A percentile compares a stretch with the other conserved stretches of the same genome.
These are phyloP conservation scores for Pao palembangensis DNA, from an alignment of 2,113 vertebrate species.

Conservation along the genomic window DNA sequence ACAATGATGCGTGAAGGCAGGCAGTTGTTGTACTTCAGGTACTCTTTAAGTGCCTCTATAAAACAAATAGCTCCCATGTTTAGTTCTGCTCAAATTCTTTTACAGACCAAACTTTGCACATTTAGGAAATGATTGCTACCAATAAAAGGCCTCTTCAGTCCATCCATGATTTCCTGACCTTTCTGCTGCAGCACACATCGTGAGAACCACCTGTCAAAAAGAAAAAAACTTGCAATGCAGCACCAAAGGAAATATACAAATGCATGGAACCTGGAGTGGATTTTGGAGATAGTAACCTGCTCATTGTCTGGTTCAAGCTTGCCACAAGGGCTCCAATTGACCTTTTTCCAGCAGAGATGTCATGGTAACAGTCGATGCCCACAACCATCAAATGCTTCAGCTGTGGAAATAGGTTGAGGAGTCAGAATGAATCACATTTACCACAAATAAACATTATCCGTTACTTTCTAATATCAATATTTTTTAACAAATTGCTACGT, in stretches of 20 bases:
- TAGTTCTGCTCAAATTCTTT: not conserved
- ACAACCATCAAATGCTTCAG: conserved; percentile 92
- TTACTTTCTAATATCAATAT: not conserved
- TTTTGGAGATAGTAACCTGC: conserved; percentile 71
- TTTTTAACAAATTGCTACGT: not conserved
- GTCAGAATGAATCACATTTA: not conserved
- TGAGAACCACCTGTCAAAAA: conserved; percentile 85
- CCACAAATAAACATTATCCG: not conserved
- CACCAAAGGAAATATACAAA: not conserved
- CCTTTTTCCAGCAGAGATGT: conserved; percentile 78
- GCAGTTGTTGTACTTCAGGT: conserved; percentile 78
- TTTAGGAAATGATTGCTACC: conserved; percentile 52
- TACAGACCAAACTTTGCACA: not conserved
- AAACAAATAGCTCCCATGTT: conserved; percentile 4
- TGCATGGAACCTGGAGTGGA: not conserved
- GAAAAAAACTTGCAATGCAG: no score
- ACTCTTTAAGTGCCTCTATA: conserved; percentile 82
- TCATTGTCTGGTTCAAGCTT: conserved; percentile 87
- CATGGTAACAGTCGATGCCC: conserved; percentile 95
- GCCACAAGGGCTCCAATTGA: conserved; percentile 91
- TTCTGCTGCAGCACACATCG: conserved; percentile 85
- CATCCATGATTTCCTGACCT: conserved; percentile 92
- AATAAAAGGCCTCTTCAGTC: conserved; percentile 84
- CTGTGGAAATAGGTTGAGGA: conserved; percentile 55
- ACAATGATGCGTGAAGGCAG: conserved; percentile 89